Evolutionary conservation across 2,888 invertebrate species (phyloP).

Genomic region (Tipula vernalis): DNA sequence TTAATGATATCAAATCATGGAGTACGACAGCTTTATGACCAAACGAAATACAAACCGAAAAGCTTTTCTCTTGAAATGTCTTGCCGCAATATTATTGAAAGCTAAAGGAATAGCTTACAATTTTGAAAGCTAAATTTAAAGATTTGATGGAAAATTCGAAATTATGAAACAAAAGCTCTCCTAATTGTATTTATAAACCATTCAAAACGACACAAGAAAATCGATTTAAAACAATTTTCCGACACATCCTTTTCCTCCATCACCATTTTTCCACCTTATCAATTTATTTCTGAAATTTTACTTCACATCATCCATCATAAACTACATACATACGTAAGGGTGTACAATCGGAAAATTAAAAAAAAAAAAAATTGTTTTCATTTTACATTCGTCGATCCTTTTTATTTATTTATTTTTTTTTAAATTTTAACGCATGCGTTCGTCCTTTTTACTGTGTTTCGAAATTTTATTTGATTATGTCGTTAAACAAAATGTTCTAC

Average conservation of each 20-base stretch:
- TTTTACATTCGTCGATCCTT: neutral
- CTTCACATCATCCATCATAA: neutral
- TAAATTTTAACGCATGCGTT: conserved; percentile 4
- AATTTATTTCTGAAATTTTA: neutral
- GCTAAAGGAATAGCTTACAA: too few species aligned
- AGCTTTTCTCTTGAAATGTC: too few species aligned
- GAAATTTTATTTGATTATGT: neutral
- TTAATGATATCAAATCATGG: too few species aligned
- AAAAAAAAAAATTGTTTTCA: neutral
- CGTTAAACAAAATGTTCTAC: neutral
- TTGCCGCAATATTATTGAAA: too few species aligned
- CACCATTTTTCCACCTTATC: neutral
- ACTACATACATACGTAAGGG: neutral
- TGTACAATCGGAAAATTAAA: neutral
- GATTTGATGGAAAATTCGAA: too few species aligned
- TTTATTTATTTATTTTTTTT: neutral
- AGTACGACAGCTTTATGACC: too few species aligned
- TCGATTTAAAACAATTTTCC: neutral
- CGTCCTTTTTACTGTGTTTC: neutral
- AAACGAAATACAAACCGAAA: too few species aligned
- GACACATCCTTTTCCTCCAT: neutral
- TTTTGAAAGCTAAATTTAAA: too few species aligned
- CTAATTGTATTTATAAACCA: neutral
- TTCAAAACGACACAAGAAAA: neutral
- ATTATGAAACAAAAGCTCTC: too few species aligned